Evolutionary conservation across 2,888 invertebrate species (phyloP).

Genomic region (Bellardia bayeri): DNA sequence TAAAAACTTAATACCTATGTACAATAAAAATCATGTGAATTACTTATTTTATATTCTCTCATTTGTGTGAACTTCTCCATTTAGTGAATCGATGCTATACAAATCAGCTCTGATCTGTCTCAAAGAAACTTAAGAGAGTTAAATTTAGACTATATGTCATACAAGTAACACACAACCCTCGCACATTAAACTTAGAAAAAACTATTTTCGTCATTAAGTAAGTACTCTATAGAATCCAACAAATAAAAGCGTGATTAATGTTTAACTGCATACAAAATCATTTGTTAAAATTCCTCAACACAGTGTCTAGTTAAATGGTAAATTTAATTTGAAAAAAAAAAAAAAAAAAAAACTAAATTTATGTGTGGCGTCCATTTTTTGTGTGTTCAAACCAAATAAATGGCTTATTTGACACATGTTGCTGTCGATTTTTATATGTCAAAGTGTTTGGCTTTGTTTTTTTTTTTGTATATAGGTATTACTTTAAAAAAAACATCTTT

Average conservation of each 20-base stretch:
- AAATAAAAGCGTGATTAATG: conserved; percentile 58
- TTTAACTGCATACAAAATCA: conserved; percentile 10
- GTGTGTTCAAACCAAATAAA: conserved; percentile 29
- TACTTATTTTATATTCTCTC: too few relatives aligned
- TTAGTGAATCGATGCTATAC: too few relatives aligned
- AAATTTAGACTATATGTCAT: too few relatives aligned
- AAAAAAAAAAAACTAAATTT: not conserved
- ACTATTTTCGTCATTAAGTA: conserved; percentile 6
- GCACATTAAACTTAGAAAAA: not conserved
- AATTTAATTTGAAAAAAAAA: not conserved
- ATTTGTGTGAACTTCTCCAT: too few relatives aligned
- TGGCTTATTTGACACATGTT: conserved; percentile 57
- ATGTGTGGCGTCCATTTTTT: conserved; percentile 53
- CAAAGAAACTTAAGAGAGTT: too few relatives aligned
- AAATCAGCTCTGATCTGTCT: too few relatives aligned
- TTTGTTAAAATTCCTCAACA: conserved; percentile 14
- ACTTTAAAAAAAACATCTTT: not conserved
- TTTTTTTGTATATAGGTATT: not conserved
- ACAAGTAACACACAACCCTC: not conserved
- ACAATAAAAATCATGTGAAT: too few relatives aligned
- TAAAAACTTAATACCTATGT: too few relatives aligned
- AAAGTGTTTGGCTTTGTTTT: not conserved
- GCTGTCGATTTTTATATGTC: conserved; percentile 25
- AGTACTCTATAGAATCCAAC: not conserved
- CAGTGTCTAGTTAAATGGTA: not conserved